These are phyloP conservation scores for Pomatostomus ruficeps DNA, from an alignment of 2,113 vertebrate genomes.

Conservation along the genomic window DNA sequence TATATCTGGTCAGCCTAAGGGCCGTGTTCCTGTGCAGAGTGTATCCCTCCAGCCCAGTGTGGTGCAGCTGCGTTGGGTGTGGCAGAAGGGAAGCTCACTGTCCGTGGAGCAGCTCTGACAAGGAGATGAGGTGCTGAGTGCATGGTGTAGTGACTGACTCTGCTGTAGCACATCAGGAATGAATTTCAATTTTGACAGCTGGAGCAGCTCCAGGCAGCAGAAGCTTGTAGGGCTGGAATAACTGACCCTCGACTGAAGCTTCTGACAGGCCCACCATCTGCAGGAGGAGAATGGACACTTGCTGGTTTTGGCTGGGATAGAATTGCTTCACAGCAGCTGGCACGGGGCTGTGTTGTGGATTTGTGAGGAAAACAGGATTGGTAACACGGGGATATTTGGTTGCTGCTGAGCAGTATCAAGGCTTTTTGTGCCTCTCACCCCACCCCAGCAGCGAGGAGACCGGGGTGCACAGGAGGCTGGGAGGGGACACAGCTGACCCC, in stretches of 20 bases:
- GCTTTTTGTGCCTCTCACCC: not conserved
- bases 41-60: not conserved
- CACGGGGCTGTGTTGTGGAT: not conserved
- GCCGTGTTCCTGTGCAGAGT: accelerated
- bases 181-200: not conserved
- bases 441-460: not conserved
- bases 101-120: not conserved
- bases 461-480: not conserved
- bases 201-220: not conserved
- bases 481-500: not conserved
- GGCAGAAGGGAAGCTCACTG: not conserved
- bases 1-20: not conserved
- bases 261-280: not conserved
- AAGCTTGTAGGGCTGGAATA: not conserved
- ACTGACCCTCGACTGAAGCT: not conserved
- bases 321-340: not conserved
- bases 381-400: not conserved
- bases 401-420: not conserved
- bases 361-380: not conserved
- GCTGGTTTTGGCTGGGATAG: not conserved
- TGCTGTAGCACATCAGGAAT: not conserved
- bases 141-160: not conserved
- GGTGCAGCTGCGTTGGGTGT: not conserved
- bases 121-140: not conserved
- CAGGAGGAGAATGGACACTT: not conserved